Percentiles rank a stretch among this genome's conserved stretches.
These are phyloP conservation scores for Coccyzus lansbergi DNA, from an alignment of 2,797 vertebrate species.

Conservation along the genomic window DNA sequence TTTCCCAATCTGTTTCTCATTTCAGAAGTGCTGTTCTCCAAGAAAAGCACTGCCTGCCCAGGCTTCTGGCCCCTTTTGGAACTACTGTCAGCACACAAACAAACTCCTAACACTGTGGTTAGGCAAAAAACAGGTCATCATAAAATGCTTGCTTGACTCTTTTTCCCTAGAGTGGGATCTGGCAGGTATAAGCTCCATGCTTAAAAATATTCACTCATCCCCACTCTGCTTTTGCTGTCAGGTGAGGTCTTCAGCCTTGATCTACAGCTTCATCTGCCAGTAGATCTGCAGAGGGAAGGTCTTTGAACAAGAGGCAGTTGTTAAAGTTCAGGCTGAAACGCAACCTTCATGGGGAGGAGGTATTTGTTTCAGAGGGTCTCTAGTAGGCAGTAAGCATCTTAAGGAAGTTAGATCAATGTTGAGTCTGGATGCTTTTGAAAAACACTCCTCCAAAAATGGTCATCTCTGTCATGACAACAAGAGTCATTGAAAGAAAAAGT, in stretches of 20 bases:
- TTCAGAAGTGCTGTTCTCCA: background rate
- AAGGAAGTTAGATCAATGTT: background rate
- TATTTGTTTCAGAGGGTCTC: background rate
- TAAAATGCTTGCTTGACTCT: background rate
- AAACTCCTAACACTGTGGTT: background rate
- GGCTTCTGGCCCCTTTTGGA: background rate
- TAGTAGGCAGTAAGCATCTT: background rate
- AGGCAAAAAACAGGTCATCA: slow-evolving; percentile 29
- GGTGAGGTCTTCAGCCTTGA: background rate
- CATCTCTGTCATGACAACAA: background rate
- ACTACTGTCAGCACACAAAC: background rate
- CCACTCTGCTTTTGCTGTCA: background rate
- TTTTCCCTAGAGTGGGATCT: background rate
- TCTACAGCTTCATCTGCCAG: background rate
- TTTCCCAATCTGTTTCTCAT: slow-evolving; percentile 51
- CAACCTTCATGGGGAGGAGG: rapidly evolving
- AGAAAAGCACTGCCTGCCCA: slow-evolving; percentile 40
- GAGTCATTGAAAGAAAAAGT: background rate
- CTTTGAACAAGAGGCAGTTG: background rate
- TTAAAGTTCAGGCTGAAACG: background rate
- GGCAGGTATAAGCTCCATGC: background rate
- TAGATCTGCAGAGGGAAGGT: background rate
- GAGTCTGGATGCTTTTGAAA: background rate
- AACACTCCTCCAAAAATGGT: background rate
- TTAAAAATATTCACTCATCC: background rate